These are phyloP conservation scores for Achroia grisella DNA, from an alignment of 1,140 invertebrate species.

Conservation along the genomic window DNA sequence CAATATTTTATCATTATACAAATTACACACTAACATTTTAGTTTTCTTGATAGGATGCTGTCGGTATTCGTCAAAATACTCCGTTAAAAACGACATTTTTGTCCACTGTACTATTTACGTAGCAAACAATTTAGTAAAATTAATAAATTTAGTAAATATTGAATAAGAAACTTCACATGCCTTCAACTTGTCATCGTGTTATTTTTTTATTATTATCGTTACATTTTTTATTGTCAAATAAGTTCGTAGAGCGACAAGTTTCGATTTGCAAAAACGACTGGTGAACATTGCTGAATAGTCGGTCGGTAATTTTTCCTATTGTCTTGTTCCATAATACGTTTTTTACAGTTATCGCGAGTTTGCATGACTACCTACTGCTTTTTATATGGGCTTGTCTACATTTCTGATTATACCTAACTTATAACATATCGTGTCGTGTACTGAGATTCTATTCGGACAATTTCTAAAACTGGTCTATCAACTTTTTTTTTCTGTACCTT, in stretches of 20 bases:
- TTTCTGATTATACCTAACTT: not conserved
- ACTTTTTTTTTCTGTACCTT: no score
- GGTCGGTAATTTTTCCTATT: not conserved
- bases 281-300: not conserved
- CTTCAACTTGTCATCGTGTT: not conserved
- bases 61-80: constrained; percentile 63
- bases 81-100: constrained; percentile 61
- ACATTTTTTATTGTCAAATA: not conserved
- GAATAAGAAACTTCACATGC: not conserved
- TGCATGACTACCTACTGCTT: not conserved
- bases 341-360: not conserved
- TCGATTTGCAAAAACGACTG: not conserved
- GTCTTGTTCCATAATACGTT: not conserved
- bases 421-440: no score
- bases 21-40: constrained; percentile 49
- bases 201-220: not conserved
- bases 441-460: no score
- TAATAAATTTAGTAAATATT: not conserved
- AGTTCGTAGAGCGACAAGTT: not conserved
- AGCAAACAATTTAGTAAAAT: not conserved
- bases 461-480: no score
- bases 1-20: not conserved
- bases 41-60: constrained; percentile 56
- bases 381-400: not conserved
- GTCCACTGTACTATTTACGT: not conserved